phyloP scores from a whole-genome alignment of 2,113 vertebrate genomes.

The Misgurnus mizolepis region DNA sequence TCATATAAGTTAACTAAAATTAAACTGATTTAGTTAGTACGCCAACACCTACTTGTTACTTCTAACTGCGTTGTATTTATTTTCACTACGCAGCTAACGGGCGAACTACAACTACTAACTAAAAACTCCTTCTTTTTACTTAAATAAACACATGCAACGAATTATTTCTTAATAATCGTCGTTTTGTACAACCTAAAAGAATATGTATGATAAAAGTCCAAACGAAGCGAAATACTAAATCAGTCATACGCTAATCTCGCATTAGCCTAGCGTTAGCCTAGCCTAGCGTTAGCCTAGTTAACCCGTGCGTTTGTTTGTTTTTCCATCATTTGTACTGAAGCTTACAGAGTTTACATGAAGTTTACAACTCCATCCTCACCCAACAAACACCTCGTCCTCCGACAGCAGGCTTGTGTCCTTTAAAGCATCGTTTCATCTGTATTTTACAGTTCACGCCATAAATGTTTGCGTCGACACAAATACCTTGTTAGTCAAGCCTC shows the following conservation, averaged over 20 bases:
- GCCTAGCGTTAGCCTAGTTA: not conserved
- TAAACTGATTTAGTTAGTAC: not conserved
- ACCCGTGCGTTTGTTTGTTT: conserved; percentile 33
- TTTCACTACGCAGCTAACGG: conserved; percentile 28
- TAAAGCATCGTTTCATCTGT: conserved; percentile 22
- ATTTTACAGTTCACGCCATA: conserved; percentile 48
- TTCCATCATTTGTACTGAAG: conserved; percentile 16
- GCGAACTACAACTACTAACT: not conserved
- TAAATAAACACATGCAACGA: not conserved
- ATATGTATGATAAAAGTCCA: not conserved
- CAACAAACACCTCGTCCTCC: conserved; percentile 4
- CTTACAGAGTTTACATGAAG: conserved; percentile 13
- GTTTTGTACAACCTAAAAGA: not conserved
- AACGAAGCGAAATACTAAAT: not conserved
- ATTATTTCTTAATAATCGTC: not conserved
- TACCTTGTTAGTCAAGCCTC: conserved; percentile 48
- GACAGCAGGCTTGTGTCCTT: conserved; percentile 5
- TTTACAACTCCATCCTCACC: conserved; percentile 14
- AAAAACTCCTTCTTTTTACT: not conserved
- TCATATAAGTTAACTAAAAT: not conserved
- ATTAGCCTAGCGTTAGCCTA: conserved; percentile 25
- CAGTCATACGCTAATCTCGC: not conserved
- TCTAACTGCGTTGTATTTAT: not conserved
- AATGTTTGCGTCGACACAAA: conserved; percentile 49
- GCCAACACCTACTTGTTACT: not conserved